These are phyloP conservation scores for Exocentrus adspersus DNA, from an alignment of 2,888 invertebrate species.

Conservation along the genomic window DNA sequence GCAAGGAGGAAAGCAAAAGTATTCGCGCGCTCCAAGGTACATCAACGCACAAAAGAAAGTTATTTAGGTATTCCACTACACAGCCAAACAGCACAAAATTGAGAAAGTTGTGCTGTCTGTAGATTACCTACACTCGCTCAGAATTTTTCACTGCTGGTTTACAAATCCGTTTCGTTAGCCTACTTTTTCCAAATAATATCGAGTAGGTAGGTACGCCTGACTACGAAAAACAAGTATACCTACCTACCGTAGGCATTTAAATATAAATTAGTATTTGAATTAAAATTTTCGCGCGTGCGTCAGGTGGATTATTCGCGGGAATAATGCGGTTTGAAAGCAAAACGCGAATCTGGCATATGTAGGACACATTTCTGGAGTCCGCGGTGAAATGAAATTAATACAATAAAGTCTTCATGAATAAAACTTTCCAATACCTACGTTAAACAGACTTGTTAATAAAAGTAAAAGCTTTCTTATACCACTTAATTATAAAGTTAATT, in stretches of 20 bases:
- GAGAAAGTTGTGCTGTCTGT: constrained; percentile 57
- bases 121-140: constrained; percentile 48
- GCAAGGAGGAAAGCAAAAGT: neutral
- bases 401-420: constrained; percentile 41
- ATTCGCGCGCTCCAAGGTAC: neutral
- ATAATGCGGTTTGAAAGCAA: neutral
- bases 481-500: constrained; percentile 10
- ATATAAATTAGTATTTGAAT: too few species aligned
- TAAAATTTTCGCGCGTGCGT: neutral
- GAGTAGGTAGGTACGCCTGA: neutral
- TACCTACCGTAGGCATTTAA: too few species aligned
- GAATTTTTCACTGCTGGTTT: constrained; percentile 52
- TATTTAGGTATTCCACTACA: too few species aligned
- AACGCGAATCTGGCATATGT: constrained; percentile 6
- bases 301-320: neutral
- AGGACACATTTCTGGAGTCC: neutral
- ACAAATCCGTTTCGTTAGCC: constrained; percentile 48
- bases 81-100: constrained; percentile 44
- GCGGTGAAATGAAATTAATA: constrained; percentile 35
- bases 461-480: constrained; percentile 37
- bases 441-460: constrained; percentile 27
- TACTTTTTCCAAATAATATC: constrained; percentile 14
- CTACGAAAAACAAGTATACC: too few species aligned
- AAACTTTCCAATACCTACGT: constrained; percentile 39
- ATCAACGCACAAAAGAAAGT: constrained; percentile 54